phyloP scores from a whole-genome alignment of 2,113 vertebrate species.

The Protobothrops mucrosquamatus region DNA sequence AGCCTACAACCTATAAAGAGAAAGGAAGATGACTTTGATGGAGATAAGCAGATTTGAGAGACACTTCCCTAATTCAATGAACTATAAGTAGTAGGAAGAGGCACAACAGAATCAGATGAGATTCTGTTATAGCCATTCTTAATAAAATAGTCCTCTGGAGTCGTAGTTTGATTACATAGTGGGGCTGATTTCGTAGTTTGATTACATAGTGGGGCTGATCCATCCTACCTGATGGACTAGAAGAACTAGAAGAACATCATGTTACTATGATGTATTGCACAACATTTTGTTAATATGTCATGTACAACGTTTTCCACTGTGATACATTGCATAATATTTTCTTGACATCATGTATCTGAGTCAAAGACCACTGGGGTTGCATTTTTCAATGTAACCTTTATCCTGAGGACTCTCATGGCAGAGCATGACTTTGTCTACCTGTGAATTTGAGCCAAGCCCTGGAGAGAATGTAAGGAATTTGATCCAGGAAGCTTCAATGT shows the following conservation, averaged over 20 bases:
- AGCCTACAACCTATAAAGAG: background rate
- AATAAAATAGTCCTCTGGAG: background rate
- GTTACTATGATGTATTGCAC: background rate
- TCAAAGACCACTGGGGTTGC: background rate
- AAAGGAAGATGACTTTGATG: background rate
- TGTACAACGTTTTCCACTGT: background rate
- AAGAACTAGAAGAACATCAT: background rate
- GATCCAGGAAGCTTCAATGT: background rate
- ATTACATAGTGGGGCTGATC: background rate
- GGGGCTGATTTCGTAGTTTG: background rate
- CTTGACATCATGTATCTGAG: background rate
- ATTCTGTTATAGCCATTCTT: background rate
- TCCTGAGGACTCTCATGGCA: background rate
- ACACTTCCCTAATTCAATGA: background rate
- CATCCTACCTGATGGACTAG: background rate
- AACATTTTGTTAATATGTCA: background rate
- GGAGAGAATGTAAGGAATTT: background rate
- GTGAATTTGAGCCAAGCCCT: background rate
- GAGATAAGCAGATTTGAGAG: background rate
- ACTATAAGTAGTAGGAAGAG: background rate
- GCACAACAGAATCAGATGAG: background rate
- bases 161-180: background rate
- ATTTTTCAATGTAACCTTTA: background rate
- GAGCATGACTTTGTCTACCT: background rate
- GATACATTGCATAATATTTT: background rate